phyloP scores from a whole-genome alignment of 2,888 invertebrate species.

The Prosopocoilus inquinatus region DNA sequence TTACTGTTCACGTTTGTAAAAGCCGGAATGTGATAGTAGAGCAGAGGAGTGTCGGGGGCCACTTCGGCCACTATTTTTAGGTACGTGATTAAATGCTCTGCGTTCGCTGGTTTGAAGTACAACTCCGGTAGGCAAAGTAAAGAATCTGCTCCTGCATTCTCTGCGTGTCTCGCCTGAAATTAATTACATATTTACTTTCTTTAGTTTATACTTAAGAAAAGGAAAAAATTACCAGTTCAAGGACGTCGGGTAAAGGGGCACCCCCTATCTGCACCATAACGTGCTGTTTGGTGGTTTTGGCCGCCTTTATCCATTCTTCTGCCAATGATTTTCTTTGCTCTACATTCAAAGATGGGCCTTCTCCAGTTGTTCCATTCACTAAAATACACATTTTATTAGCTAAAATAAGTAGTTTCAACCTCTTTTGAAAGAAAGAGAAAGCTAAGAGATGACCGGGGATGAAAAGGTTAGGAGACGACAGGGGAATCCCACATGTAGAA shows the following conservation, averaged over 20 bases:
- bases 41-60: constrained; percentile 72
- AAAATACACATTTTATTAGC: neutral
- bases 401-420: too few relatives aligned
- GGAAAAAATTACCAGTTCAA: constrained; percentile 57
- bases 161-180: constrained; percentile 66
- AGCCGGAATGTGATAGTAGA: constrained; percentile 81
- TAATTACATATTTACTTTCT: neutral
- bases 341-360: constrained; percentile 67
- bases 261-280: constrained; percentile 75
- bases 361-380: constrained; percentile 82
- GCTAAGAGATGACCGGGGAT: too few relatives aligned
- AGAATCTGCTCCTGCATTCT: constrained; percentile 62
- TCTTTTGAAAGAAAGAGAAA: too few relatives aligned
- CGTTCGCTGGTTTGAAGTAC: constrained; percentile 67
- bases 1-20: constrained; percentile 72
- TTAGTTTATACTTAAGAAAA: neutral
- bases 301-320: constrained; percentile 63
- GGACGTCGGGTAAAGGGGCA: constrained; percentile 63
- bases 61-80: constrained; percentile 64
- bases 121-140: constrained; percentile 73
- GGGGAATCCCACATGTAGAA: too few relatives aligned
- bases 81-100: constrained; percentile 64
- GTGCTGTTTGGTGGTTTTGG: constrained; percentile 56
- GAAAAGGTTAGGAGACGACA: too few relatives aligned
- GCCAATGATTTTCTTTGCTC: constrained; percentile 66